phyloP scores from a whole-genome alignment of 2,113 vertebrate genomes.

The Stomatorhinus ivindoensis region DNA sequence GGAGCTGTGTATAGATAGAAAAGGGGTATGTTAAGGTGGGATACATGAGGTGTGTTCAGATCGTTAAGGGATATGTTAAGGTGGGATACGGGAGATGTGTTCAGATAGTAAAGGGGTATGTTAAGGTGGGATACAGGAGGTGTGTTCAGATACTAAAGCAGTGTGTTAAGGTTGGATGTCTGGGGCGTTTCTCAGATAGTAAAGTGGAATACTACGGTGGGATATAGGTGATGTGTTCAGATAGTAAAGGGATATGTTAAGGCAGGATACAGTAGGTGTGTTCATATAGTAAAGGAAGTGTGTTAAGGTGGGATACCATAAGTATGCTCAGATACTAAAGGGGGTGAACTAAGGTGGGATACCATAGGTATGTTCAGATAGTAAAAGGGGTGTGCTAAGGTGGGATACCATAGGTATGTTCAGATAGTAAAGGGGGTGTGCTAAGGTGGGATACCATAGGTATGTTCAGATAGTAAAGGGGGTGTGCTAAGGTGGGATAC shows the following conservation, averaged over 20 bases:
- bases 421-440: neutral
- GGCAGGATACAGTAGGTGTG: neutral
- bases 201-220: neutral
- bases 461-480: no score
- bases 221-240: no score
- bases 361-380: no score
- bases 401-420: no score
- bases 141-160: neutral
- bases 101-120: neutral
- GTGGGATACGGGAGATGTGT: neutral
- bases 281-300: no score
- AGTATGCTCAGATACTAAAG: neutral
- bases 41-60: neutral
- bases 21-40: neutral
- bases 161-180: neutral
- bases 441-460: neutral
- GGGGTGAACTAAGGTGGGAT: no score
- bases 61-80: neutral
- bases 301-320: neutral
- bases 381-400: no score
- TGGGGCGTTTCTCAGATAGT: no score
- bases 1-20: no score
- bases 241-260: neutral
- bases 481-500: neutral
- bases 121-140: neutral